Evolutionary conservation across 64 coral and sea anemone genomes (phyloP).

Genomic region (Montipora sp.): DNA sequence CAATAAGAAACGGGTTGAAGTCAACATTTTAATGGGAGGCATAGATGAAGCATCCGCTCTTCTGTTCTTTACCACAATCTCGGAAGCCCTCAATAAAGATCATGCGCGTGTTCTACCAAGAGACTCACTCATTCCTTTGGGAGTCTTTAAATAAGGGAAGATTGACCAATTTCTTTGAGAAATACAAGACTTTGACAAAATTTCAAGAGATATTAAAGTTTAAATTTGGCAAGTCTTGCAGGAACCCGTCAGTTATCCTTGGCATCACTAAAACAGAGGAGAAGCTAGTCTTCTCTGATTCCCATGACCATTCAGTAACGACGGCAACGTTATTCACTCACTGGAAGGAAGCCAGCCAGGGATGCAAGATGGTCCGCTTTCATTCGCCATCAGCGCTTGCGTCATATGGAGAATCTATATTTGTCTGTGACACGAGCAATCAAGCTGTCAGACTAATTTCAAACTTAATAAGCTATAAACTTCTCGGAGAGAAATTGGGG

Average conservation of each 20-base stretch:
- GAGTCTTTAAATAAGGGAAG: slow-evolving; percentile 55
- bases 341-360: slow-evolving; percentile 32
- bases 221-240: slow-evolving; percentile 63
- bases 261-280: slow-evolving; percentile 38
- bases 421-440: slow-evolving; percentile 47
- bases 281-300: slow-evolving; percentile 46
- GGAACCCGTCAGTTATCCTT: slow-evolving; percentile 31
- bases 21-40: slow-evolving; percentile 14
- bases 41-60: slow-evolving; percentile 53
- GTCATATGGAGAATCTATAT: slow-evolving; percentile 34
- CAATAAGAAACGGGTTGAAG: neutral
- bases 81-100: slow-evolving; percentile 18
- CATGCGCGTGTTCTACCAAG: slow-evolving; percentile 53
- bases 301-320: slow-evolving; percentile 16
- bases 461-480: slow-evolving; percentile 43
- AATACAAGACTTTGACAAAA: slow-evolving; percentile 48
- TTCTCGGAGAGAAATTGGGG: slow-evolving; percentile 18
- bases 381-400: slow-evolving; percentile 40
- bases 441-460: slow-evolving; percentile 45
- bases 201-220: slow-evolving; percentile 42
- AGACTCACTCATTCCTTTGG: slow-evolving; percentile 41
- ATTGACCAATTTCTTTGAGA: slow-evolving; percentile 46
- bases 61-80: slow-evolving; percentile 43
- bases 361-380: slow-evolving; percentile 35
- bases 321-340: neutral